These are phyloP conservation scores for Picus viridis DNA, from an alignment of 2,797 vertebrate genomes.

Conservation along the genomic window DNA sequence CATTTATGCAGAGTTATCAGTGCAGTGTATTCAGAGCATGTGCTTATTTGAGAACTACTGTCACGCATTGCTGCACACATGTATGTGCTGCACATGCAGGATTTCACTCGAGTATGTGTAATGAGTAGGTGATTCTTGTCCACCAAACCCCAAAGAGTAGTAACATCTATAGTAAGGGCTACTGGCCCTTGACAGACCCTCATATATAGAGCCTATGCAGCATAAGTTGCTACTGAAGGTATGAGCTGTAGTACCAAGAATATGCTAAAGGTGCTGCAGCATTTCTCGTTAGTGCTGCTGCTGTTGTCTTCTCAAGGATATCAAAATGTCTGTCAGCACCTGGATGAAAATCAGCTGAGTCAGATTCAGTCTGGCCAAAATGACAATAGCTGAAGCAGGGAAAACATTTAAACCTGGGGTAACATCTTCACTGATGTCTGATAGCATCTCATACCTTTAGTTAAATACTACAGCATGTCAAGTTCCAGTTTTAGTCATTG, in stretches of 20 bases:
- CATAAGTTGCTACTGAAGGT: not conserved
- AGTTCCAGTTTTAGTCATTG: not conserved
- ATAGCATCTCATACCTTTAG: not conserved
- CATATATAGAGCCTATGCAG: not conserved
- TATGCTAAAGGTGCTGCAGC: constrained; percentile 49
- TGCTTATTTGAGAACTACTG: not conserved
- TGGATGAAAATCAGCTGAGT: constrained; percentile 64
- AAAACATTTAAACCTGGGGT: not conserved
- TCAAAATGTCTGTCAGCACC: constrained; percentile 64
- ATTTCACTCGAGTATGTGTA: not conserved
- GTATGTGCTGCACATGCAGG: fast-evolving
- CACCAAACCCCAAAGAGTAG: not conserved
- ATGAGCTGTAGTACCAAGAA: constrained; percentile 7
- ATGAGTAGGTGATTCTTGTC: not conserved
- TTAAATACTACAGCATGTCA: not conserved
- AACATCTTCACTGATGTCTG: not conserved
- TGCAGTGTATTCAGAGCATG: not conserved
- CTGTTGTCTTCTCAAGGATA: constrained; percentile 49
- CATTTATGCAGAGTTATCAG: not conserved
- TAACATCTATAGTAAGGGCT: not conserved
- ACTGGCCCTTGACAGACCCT: not conserved
- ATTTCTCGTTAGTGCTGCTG: constrained; percentile 11
- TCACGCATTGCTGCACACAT: fast-evolving
- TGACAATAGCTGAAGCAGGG: not conserved
- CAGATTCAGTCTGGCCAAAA: constrained; percentile 34